Evolutionary conservation across 1,140 invertebrate species (phyloP), one percentile per base, ranked within the genome.

Genomic region (Aphelenchoides fujianensis): DNA sequence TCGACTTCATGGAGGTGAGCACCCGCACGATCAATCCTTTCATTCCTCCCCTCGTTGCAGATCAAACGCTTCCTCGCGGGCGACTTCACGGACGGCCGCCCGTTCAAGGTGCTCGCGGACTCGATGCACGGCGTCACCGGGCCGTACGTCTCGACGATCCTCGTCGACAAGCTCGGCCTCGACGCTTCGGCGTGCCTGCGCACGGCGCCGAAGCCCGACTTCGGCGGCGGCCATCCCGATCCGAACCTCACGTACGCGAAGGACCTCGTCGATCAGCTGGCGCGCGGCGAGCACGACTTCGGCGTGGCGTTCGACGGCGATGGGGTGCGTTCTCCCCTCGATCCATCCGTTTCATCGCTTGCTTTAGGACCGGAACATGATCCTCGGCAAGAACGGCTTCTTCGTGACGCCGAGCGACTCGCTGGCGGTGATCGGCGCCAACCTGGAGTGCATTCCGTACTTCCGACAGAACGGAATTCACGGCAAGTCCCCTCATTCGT

Each of bases 231-330:
- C 57, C 96, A 99, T 87, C 97, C 97, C 0, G 97, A 99, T 88
- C 97, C 97, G 27, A 99, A 99, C 88, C 88, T 99, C 35, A 98
- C 95, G 0, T 97, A 97, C 86, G 94, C 94, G 16, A 90, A 90
- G 55, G 90, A 92, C 83, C 88, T 98, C 35, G 93, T 96, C 0
- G 86, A 90, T n/a, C 55, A 66, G 53, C 57, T 84, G 59, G 80
- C 90, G 79, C 88, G 89, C 76, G 91, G 92, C 0, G 89, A 90
- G 63, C 92, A 92, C 84, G 92, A 94, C 85, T 92, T 99, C 82
- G 97, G 96, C 37, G 95, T 93, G 36, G 97, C 97, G 59, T 99
- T 98, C 86, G 97, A 99, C 88, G 96, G 96, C 7, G 96, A 98
- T 87, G 95, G 95, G 70, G 91, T 90, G 85, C 86, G 86, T 84